Evolutionary conservation across 2,888 invertebrate species (phyloP).

Genomic region (Nysson spinosus): DNA sequence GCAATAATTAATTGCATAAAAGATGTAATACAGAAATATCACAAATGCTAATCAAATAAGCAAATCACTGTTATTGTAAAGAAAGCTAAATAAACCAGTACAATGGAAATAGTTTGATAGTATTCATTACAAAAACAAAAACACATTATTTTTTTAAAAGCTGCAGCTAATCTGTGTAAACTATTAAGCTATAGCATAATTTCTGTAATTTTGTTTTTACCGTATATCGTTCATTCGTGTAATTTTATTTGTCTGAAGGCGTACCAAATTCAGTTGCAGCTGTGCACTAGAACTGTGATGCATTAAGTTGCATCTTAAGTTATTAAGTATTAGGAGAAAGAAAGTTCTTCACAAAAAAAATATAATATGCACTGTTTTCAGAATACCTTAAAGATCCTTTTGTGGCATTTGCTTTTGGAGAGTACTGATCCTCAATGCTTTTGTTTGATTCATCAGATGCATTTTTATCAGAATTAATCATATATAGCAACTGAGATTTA

Average conservation of each 20-base stretch:
- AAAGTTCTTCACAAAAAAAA: neutral
- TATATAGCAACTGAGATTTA: slow-evolving; percentile 63
- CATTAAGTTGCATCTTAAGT: slow-evolving; percentile 29
- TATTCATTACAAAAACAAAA: too few species aligned
- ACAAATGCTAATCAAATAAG: too few species aligned
- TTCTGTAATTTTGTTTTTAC: slow-evolving; percentile 56
- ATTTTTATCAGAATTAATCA: slow-evolving; percentile 16
- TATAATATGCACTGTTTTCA: slow-evolving; percentile 5
- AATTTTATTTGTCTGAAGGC: slow-evolving; percentile 58
- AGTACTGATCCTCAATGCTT: slow-evolving; percentile 15
- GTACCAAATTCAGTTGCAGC: slow-evolving; percentile 53
- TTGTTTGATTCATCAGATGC: neutral
- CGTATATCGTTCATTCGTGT: slow-evolving; percentile 58
- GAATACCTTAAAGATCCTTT: slow-evolving; percentile 39
- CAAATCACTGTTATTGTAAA: too few species aligned
- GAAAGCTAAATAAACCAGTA: too few species aligned
- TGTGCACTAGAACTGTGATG: slow-evolving; percentile 60
- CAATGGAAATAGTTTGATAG: too few species aligned
- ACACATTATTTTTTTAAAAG: slow-evolving; percentile 1
- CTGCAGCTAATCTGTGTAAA: slow-evolving; percentile 2
- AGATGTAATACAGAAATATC: too few species aligned
- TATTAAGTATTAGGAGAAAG: slow-evolving; percentile 1
- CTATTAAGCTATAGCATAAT: slow-evolving; percentile 6
- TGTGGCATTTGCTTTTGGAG: slow-evolving; percentile 6
- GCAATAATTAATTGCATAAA: too few species aligned